phyloP scores from a whole-genome alignment of 2,888 invertebrate species.

The Itoplectis maculator region DNA sequence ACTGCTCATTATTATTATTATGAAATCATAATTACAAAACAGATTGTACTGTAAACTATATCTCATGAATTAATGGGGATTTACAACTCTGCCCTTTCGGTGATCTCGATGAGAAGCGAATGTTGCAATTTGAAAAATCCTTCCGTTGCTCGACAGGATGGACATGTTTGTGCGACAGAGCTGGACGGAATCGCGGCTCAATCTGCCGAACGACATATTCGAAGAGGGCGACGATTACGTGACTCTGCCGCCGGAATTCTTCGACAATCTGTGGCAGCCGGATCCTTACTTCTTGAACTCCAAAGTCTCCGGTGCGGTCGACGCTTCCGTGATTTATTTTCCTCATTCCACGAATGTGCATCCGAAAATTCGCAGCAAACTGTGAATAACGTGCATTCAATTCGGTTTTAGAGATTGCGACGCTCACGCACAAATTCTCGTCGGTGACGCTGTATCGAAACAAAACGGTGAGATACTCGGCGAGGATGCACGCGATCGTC shows the following conservation, averaged over 20 bases:
- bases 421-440: slow-evolving; percentile 92
- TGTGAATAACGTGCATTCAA: neutral
- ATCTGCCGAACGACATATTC: slow-evolving; percentile 91
- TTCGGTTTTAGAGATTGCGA: slow-evolving; percentile 90
- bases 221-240: slow-evolving; percentile 93
- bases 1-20: too few species aligned
- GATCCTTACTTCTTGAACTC: slow-evolving; percentile 94
- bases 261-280: slow-evolving; percentile 95
- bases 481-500: slow-evolving; percentile 93
- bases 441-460: slow-evolving; percentile 92
- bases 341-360: neutral
- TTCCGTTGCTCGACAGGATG: slow-evolving; percentile 86
- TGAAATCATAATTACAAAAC: too few species aligned
- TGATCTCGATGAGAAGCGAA: slow-evolving; percentile 13
- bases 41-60: too few species aligned
- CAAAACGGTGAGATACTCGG: slow-evolving; percentile 92
- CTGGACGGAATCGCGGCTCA: slow-evolving; percentile 92
- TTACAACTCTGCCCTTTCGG: neutral
- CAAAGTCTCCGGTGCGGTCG: slow-evolving; percentile 90
- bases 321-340: neutral
- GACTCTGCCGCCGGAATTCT: slow-evolving; percentile 92
- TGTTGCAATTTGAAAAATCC: slow-evolving; percentile 50
- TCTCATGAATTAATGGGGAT: too few species aligned
- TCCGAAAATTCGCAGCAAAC: slow-evolving; percentile 2
- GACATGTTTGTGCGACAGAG: slow-evolving; percentile 94